Evolutionary conservation across 2,113 vertebrate species (phyloP).

Genomic region (Oreochromis niloticus): DNA sequence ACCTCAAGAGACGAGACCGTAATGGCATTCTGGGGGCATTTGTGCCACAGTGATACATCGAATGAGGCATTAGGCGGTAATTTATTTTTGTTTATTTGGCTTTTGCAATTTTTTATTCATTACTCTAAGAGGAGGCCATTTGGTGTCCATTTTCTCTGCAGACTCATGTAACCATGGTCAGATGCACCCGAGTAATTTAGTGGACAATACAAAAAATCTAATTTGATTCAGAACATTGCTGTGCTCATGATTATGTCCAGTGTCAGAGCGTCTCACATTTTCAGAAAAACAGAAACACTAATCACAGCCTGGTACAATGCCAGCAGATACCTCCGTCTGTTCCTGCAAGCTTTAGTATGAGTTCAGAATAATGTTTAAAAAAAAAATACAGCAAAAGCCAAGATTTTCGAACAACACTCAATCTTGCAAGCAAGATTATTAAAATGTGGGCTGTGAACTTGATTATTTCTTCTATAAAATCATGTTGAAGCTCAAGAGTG

Average conservation of each 20-base stretch:
- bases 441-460: background rate
- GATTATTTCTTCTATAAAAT: background rate
- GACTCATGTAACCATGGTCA: background rate
- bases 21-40: slow-evolving; percentile 22
- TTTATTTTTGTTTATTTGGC: slow-evolving; percentile 34
- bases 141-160: slow-evolving; percentile 17
- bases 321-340: background rate
- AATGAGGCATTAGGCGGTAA: background rate
- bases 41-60: background rate
- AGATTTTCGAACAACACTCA: background rate
- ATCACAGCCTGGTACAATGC: background rate
- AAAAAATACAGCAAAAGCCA: background rate
- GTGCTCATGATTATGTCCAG: background rate
- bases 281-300: background rate
- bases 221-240: slow-evolving; percentile 20
- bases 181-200: slow-evolving; percentile 6
- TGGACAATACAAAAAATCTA: slow-evolving; percentile 1
- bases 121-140: background rate
- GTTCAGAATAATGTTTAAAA: background rate
- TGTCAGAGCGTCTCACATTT: background rate
- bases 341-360: background rate
- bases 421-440: background rate
- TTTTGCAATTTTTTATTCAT: slow-evolving; percentile 34
- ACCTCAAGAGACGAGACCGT: background rate
- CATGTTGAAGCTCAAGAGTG: background rate